Evolutionary conservation across 2,888 invertebrate species (phyloP).

Genomic region (Nephrocerus scutellatus): DNA sequence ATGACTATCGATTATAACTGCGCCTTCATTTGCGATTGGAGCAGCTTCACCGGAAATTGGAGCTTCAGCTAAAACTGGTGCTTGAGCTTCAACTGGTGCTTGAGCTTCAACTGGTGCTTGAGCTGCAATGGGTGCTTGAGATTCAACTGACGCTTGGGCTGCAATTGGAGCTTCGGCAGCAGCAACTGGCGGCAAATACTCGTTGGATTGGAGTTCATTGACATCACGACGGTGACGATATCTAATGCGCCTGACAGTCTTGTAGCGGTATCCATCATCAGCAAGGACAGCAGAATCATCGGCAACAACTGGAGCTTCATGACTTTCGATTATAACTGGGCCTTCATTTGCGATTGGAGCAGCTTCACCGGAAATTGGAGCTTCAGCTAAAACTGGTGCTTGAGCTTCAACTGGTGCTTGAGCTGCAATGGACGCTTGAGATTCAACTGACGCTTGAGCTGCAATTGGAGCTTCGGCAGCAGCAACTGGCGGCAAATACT

Average conservation of each 20-base stretch:
- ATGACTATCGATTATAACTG: constrained; percentile 3
- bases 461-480: constrained; percentile 14
- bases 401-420: constrained; percentile 1
- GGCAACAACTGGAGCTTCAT: constrained; percentile 13
- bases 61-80: constrained; percentile 24
- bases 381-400: constrained; percentile 2
- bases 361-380: constrained; percentile 1
- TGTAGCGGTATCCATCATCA: constrained; percentile 35
- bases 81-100: constrained; percentile 8
- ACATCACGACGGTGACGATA: constrained; percentile 36
- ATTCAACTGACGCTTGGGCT: no score
- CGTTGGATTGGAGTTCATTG: constrained; percentile 22
- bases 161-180: no score
- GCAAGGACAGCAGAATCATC: constrained; percentile 27
- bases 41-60: no score
- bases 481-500: constrained; percentile 31
- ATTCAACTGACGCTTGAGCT: constrained; percentile 9
- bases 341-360: constrained; percentile 9
- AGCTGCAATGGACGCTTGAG: not conserved
- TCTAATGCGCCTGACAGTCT: constrained; percentile 33
- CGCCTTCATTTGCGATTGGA: no score
- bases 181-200: constrained; percentile 31
- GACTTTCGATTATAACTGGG: no score
- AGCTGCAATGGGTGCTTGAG: constrained; percentile 15
- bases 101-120: constrained; percentile 14